Conservation (phyloP, 2,797 vertebrate species). For the Distichodus sexfasciatus region DNA sequence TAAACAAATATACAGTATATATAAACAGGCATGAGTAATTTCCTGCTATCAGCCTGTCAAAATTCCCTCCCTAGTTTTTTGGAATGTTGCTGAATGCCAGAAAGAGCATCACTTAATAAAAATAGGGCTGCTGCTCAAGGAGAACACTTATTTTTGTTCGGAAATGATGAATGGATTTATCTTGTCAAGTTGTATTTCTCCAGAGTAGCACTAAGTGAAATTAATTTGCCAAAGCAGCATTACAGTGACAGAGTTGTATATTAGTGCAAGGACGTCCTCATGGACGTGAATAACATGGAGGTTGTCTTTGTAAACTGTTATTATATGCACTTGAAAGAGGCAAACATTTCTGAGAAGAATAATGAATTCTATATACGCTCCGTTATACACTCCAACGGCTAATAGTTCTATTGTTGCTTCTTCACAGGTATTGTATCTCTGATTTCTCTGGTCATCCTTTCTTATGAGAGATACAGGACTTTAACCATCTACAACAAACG, state of each 20-base stretch:
- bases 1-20: no score
- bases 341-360: no score
- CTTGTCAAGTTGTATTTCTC: neutral
- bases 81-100: no score
- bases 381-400: no score
- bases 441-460: conserved; percentile 83
- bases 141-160: neutral
- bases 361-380: no score
- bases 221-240: neutral
- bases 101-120: neutral
- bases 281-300: no score
- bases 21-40: neutral
- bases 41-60: neutral
- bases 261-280: neutral
- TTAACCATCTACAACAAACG: conserved; percentile 76
- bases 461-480: conserved; percentile 86
- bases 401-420: no score
- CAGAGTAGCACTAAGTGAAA: neutral
- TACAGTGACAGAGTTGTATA: neutral
- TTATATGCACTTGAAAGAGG: no score
- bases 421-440: conserved; percentile 87
- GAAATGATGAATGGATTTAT: neutral
- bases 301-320: no score
- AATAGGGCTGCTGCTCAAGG: neutral
- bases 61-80: no score